Evolutionary conservation across 2,113 vertebrate species (phyloP).

Genomic region (Meles meles): DNA sequence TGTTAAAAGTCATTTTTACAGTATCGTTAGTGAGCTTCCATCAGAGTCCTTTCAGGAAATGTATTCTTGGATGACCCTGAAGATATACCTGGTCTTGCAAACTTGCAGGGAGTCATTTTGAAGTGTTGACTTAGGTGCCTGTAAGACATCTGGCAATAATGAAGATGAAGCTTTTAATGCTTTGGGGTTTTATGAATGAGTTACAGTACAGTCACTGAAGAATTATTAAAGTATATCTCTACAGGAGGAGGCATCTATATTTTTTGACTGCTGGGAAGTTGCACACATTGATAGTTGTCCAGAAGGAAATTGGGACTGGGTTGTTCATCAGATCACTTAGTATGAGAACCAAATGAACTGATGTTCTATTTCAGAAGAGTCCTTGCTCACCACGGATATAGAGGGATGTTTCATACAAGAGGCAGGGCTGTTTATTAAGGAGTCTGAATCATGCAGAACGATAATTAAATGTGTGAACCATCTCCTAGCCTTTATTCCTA

Average conservation of each 20-base stretch:
- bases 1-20: neutral
- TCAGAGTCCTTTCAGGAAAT: neutral
- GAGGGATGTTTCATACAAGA: neutral
- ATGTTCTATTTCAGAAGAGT: neutral
- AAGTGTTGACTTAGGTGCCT: constrained; percentile 60
- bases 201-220: constrained; percentile 31
- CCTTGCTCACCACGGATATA: neutral
- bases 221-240: constrained; percentile 39
- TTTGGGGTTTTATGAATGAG: constrained; percentile 50
- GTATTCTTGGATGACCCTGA: constrained; percentile 39
- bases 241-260: neutral
- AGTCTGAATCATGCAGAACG: neutral
- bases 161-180: constrained; percentile 60
- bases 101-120: constrained; percentile 20
- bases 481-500: neutral
- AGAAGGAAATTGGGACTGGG: constrained; percentile 7
- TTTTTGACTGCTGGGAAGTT: constrained; percentile 22
- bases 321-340: neutral
- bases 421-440: neutral
- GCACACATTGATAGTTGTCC: neutral
- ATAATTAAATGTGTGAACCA: neutral
- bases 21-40: neutral
- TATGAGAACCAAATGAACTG: neutral
- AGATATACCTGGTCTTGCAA: constrained; percentile 17
- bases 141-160: constrained; percentile 58